Conservation (phyloP, 2,888 invertebrate genomes). For the Diarsia rubi region DNA sequence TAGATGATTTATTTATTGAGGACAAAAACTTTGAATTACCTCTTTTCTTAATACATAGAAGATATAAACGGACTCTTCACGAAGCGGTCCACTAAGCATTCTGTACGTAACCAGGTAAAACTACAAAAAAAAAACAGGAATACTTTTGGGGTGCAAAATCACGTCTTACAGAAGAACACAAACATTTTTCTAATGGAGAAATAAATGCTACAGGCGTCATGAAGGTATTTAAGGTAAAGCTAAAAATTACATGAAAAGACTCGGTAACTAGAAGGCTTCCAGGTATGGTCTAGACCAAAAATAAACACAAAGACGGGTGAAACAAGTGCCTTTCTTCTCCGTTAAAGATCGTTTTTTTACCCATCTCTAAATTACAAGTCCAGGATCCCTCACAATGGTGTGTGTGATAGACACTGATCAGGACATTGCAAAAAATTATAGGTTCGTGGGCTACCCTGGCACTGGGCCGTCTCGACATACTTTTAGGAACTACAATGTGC, state of each 20-base stretch:
- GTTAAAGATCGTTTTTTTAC: too few relatives aligned
- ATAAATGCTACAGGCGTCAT: neutral
- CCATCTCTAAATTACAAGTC: too few relatives aligned
- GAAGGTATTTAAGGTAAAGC: neutral
- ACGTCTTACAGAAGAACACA: neutral
- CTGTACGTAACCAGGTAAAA: neutral
- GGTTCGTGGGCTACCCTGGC: too few relatives aligned
- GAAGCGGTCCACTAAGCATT: neutral
- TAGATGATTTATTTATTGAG: slow-evolving; percentile 26
- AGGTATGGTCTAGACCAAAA: too few relatives aligned
- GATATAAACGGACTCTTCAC: neutral
- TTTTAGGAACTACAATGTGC: neutral
- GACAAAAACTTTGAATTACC: neutral
- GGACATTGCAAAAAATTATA: too few relatives aligned
- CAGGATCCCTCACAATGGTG: too few relatives aligned
- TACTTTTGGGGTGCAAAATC: neutral
- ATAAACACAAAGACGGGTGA: too few relatives aligned
- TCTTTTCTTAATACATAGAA: neutral
- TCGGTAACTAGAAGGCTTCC: too few relatives aligned
- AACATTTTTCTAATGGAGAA: neutral
- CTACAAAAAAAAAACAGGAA: neutral
- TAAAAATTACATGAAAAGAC: too few relatives aligned
- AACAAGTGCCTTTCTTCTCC: too few relatives aligned
- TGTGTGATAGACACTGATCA: too few relatives aligned
- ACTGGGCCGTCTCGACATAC: neutral